phyloP scores from a whole-genome alignment of 2,797 vertebrate genomes.

The Psittacula echo region DNA sequence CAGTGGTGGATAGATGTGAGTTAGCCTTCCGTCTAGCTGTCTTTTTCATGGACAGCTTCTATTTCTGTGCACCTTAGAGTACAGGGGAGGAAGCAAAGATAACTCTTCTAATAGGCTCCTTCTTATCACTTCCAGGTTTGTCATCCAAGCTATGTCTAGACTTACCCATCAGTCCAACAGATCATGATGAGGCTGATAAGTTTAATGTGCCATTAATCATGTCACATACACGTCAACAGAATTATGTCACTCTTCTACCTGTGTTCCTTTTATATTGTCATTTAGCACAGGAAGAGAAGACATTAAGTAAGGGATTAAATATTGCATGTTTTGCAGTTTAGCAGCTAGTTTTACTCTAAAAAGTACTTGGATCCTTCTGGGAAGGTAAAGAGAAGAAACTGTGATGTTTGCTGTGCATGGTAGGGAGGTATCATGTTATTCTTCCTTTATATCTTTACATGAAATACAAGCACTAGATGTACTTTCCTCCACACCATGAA shows the following conservation, averaged over 20 bases:
- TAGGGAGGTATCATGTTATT: neutral
- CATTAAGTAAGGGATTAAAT: neutral
- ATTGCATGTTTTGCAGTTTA: neutral
- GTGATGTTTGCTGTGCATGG: neutral
- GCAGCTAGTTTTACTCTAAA: neutral
- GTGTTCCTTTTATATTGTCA: accelerated
- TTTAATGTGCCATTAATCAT: neutral
- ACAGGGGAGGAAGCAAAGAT: neutral
- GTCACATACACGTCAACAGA: neutral
- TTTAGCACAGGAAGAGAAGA: neutral
- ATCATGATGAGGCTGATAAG: neutral
- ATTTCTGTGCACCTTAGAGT: neutral
- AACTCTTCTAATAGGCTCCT: neutral
- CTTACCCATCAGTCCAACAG: neutral
- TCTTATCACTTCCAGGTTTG: neutral
- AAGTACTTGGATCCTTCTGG: neutral
- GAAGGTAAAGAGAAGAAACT: neutral
- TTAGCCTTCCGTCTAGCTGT: neutral
- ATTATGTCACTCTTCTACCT: neutral
- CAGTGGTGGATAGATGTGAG: neutral
- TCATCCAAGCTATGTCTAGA: neutral
- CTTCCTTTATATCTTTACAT: neutral
- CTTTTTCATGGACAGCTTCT: accelerated
- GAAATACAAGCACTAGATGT: neutral
- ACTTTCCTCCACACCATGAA: accelerated